Conservation (phyloP, 2,888 invertebrate species). For the Drosophila ustulata region DNA sequence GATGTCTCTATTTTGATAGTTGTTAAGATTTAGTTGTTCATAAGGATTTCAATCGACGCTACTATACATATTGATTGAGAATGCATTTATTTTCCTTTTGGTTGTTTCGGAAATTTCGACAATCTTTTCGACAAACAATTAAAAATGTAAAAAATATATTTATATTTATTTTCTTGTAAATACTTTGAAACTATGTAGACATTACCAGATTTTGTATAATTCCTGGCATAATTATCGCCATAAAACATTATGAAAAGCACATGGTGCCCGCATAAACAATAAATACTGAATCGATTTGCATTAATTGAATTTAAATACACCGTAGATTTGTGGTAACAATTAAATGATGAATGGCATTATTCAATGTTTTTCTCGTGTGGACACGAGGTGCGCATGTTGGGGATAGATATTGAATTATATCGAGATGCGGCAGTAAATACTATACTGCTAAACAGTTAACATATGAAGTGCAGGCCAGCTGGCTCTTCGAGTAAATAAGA, state of each 20-base stretch:
- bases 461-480: no score
- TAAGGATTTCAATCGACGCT: no score
- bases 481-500: constrained; percentile 25
- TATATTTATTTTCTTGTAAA: background rate
- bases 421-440: constrained; percentile 6
- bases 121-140: no score
- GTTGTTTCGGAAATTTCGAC: no score
- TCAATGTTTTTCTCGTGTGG: background rate
- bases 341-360: constrained; percentile 70
- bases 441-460: background rate
- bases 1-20: no score
- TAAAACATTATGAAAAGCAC: constrained; percentile 41
- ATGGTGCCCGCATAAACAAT: constrained; percentile 38
- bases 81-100: no score
- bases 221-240: constrained; percentile 42
- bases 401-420: constrained; percentile 38
- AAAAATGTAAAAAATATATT: no score
- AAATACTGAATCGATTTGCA: constrained; percentile 48
- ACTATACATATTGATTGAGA: no score
- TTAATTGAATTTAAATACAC: constrained; percentile 77
- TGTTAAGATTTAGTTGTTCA: no score
- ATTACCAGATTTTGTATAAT: constrained; percentile 7
- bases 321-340: constrained; percentile 63
- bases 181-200: background rate
- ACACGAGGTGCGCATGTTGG: constrained; percentile 4